phyloP scores from a whole-genome alignment of 92 coral and sea anemone genomes.

The Micromussa lordhowensis region DNA sequence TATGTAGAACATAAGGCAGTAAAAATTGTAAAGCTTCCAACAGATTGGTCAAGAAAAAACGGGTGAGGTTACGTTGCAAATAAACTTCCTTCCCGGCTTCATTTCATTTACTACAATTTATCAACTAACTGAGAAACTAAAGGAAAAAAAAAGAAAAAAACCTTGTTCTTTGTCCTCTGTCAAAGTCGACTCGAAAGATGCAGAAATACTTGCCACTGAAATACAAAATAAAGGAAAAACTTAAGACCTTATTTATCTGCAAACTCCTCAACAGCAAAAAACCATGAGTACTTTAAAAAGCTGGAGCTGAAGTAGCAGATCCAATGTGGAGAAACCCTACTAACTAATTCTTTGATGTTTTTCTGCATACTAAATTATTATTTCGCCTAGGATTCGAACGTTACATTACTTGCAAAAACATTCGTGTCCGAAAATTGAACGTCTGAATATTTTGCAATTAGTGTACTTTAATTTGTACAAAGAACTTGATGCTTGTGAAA shows the following conservation, averaged over 20 bases:
- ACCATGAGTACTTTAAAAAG: background rate
- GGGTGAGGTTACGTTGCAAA: background rate
- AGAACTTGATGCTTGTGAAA: no score
- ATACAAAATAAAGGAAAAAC: background rate
- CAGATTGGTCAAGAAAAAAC: background rate
- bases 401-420: no score
- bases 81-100: no score
- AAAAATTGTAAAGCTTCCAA: background rate
- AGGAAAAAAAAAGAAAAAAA: background rate
- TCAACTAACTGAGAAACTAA: background rate
- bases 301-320: background rate
- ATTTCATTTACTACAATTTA: no score
- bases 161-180: slow-evolving; percentile 66
- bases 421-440: no score
- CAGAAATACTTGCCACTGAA: slow-evolving; percentile 54
- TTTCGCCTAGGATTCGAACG: no score
- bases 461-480: no score
- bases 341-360: background rate
- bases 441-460: no score
- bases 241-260: background rate
- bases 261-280: background rate
- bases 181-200: slow-evolving; percentile 70
- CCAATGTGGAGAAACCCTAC: background rate
- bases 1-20: no score
- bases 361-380: no score